Percentiles rank a stretch among this genome's conserved stretches.
Evolutionary conservation across 2,113 vertebrate species (phyloP).

Genomic region (Ariopsis seemanni): DNA sequence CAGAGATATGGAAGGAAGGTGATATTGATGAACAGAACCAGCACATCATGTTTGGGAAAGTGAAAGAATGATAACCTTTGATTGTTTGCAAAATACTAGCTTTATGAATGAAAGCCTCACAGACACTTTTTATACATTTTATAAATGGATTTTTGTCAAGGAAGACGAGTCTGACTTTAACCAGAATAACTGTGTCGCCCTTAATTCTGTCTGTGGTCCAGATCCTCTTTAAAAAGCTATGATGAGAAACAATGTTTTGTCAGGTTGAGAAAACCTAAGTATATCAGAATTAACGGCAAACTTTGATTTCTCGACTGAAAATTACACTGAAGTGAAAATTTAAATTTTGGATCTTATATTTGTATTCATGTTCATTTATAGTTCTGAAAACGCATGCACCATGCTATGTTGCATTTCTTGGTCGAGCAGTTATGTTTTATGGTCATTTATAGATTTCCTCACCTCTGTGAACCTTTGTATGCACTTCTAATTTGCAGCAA

Average conservation of each 20-base stretch:
- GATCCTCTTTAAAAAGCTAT: not conserved
- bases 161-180: conserved; percentile 19
- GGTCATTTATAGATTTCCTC: not conserved
- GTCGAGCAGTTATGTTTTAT: not conserved
- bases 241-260: not conserved
- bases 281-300: not conserved
- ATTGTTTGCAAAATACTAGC: conserved; percentile 23
- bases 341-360: not conserved
- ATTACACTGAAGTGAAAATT: not conserved
- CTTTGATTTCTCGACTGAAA: not conserved
- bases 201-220: not conserved
- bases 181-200: conserved; percentile 17
- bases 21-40: not conserved
- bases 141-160: conserved; percentile 27
- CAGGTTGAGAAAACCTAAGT: not conserved
- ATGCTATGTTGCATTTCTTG: not conserved
- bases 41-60: conserved; percentile 4
- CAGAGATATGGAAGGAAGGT: not conserved
- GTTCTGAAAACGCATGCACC: not conserved
- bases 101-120: conserved; percentile 12
- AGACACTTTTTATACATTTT: conserved; percentile 26
- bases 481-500: not conserved
- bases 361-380: not conserved
- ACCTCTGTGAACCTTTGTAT: not conserved
- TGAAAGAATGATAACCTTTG: conserved; percentile 20